Conservation (phyloP, 2,888 invertebrate genomes). For the Andrena bicolor region DNA sequence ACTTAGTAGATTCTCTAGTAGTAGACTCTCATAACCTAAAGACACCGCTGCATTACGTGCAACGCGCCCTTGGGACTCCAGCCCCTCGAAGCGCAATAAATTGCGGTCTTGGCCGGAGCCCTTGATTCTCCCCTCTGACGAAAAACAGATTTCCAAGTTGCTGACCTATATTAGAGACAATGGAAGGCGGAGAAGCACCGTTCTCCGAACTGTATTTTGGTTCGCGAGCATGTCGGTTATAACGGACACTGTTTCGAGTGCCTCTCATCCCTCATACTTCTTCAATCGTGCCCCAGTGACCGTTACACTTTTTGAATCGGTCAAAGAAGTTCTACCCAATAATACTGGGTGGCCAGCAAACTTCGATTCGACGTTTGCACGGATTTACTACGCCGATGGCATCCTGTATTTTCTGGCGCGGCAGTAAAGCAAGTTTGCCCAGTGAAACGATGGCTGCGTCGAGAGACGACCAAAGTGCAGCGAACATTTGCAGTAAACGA, state of each 20-base stretch:
- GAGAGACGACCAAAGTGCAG: not conserved
- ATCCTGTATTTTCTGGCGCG: not conserved
- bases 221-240: constrained; percentile 1
- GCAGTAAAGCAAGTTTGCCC: not conserved
- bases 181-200: not conserved
- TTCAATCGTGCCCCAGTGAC: not conserved
- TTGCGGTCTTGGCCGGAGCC: constrained; percentile 11
- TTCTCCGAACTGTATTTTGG: constrained; percentile 2
- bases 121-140: constrained; percentile 4
- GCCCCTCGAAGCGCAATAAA: constrained; percentile 12
- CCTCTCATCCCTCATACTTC: not conserved
- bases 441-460: not conserved
- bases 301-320: not conserved
- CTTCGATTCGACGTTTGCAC: not conserved
- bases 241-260: not conserved
- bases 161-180: constrained; percentile 5
- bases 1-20: constrained; percentile 3
- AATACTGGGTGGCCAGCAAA: not conserved
- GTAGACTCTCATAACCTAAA: constrained; percentile 4
- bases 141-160: constrained; percentile 11
- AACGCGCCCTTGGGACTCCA: constrained; percentile 1
- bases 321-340: not conserved
- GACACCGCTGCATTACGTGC: constrained; percentile 1
- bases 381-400: not conserved
- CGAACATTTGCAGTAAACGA: not conserved